Conservation (phyloP, 2,888 invertebrate genomes). For the Pyrrhosoma nymphula region DNA sequence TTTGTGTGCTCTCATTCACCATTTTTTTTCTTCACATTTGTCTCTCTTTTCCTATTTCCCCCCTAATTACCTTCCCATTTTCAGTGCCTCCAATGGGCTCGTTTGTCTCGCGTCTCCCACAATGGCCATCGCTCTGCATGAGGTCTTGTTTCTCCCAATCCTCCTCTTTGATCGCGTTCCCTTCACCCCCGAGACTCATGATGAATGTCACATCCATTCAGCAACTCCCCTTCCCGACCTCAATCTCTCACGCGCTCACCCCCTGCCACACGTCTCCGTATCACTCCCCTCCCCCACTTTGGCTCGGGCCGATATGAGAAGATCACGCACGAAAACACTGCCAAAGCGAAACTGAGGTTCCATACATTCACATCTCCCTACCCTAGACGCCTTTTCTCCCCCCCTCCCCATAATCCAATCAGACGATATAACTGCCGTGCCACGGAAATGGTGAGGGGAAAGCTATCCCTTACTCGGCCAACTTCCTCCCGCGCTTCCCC, state of each 20-base stretch:
- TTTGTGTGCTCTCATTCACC: too few relatives aligned
- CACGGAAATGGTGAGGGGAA: background rate
- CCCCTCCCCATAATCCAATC: constrained; percentile 53
- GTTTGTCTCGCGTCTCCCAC: background rate
- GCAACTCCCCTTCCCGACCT: background rate
- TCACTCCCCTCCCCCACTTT: background rate
- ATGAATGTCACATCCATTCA: constrained; percentile 55
- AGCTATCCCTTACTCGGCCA: background rate
- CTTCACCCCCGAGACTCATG: background rate
- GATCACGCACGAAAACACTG: constrained; percentile 46
- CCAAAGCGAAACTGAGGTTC: constrained; percentile 28
- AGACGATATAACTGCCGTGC: constrained; percentile 48
- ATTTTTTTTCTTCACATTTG: too few relatives aligned
- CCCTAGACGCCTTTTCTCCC: background rate
- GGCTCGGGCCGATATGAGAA: background rate
- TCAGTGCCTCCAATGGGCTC: background rate
- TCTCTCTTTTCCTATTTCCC: too few relatives aligned
- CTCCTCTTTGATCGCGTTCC: background rate
- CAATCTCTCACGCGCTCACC: background rate
- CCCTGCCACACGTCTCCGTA: background rate
- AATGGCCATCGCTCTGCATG: background rate
- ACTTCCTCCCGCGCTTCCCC: background rate
- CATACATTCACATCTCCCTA: constrained; percentile 46
- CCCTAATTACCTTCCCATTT: too few relatives aligned
- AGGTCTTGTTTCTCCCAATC: background rate